phyloP scores from a whole-genome alignment of 2,113 vertebrate species.

The Cavia porcellus region DNA sequence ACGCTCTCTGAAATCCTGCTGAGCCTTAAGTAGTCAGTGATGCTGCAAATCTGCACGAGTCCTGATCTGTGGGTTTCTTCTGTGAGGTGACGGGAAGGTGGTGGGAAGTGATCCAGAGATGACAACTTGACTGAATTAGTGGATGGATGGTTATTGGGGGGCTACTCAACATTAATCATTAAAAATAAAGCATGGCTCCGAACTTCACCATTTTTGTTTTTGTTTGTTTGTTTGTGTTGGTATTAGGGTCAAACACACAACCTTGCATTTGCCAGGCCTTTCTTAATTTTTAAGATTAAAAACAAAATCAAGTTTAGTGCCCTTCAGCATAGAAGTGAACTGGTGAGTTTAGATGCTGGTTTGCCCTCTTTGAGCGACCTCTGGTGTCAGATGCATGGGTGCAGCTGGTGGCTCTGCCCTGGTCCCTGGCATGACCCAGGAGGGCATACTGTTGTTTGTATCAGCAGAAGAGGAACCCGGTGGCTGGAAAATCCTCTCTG shows the following conservation, averaged over 20 bases:
- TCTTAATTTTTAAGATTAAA: conserved; percentile 11
- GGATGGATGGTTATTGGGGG: neutral
- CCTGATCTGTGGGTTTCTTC: neutral
- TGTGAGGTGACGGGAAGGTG: conserved; percentile 7
- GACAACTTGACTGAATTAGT: conserved; percentile 30
- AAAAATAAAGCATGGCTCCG: neutral
- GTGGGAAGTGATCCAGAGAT: conserved; percentile 20
- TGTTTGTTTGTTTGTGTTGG: no score
- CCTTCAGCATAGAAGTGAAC: neutral
- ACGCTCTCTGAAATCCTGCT: neutral
- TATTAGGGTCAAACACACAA: no score
- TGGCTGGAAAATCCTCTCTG: neutral
- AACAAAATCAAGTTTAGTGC: neutral
- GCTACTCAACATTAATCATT: conserved; percentile 9
- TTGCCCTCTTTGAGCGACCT: neutral
- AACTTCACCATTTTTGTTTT: neutral
- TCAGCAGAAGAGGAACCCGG: neutral
- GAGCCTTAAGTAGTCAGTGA: neutral
- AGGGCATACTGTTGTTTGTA: neutral
- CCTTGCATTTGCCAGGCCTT: no score
- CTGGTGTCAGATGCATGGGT: neutral
- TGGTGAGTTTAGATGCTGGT: neutral
- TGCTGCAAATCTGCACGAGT: neutral
- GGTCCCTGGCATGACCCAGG: neutral
- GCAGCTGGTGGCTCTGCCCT: neutral